phyloP scores from a whole-genome alignment of 2,113 vertebrate genomes.

The Oryctolagus cuniculus region DNA sequence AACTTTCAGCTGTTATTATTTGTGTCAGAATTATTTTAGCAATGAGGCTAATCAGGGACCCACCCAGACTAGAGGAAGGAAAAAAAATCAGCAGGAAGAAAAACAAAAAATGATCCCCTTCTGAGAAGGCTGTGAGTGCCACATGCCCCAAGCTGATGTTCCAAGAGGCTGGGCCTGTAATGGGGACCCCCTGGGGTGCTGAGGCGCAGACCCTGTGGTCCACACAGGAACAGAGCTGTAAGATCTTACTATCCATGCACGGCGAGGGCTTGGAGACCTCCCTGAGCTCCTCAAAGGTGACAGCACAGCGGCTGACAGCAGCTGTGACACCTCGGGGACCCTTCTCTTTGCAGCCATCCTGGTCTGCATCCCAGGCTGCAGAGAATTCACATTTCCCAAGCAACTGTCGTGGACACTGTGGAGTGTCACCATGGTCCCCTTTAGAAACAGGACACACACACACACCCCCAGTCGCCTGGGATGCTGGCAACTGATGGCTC shows the following conservation, averaged over 20 bases:
- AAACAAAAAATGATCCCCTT: background rate
- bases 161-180: background rate
- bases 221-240: background rate
- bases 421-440: background rate
- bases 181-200: background rate
- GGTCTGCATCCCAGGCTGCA: background rate
- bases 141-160: background rate
- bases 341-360: background rate
- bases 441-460: background rate
- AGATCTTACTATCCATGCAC: background rate
- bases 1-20: background rate
- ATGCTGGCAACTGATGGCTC: background rate
- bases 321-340: background rate
- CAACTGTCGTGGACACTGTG: background rate
- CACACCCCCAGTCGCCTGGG: background rate
- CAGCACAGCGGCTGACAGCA: background rate
- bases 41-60: background rate
- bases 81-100: background rate
- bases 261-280: background rate
- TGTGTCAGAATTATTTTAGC: constrained; percentile 7
- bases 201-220: background rate
- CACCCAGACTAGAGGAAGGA: background rate
- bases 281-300: background rate
- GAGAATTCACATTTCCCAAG: background rate
- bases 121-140: no score